Evolutionary conservation across 2,113 vertebrate species (phyloP).

Genomic region (Dolichotis patagonum): DNA sequence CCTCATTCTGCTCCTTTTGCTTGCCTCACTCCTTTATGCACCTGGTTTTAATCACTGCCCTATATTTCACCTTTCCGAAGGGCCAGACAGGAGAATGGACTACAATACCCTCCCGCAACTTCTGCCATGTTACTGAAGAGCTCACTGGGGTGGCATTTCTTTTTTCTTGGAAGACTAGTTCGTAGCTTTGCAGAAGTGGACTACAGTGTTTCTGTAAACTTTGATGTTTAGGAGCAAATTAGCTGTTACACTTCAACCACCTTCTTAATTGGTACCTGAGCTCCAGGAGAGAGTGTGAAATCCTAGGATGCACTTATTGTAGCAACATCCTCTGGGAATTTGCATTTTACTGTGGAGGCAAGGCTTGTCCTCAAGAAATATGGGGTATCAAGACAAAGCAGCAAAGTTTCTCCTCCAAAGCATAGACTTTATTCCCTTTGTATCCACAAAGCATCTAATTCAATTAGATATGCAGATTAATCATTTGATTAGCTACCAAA

Average conservation of each 20-base stretch:
- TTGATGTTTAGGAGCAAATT: conserved; percentile 48
- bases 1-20: not conserved
- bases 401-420: not conserved
- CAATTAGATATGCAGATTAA: not conserved
- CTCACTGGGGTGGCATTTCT: not conserved
- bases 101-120: not conserved
- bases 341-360: conserved; percentile 24
- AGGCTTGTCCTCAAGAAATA: conserved; percentile 28
- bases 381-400: not conserved
- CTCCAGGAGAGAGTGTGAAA: not conserved
- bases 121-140: not conserved
- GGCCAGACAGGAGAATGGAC: not conserved
- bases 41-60: not conserved
- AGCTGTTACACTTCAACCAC: conserved; percentile 22
- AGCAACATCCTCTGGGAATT: not conserved
- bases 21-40: not conserved
- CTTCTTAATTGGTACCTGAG: not conserved
- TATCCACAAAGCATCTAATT: not conserved
- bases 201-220: not conserved
- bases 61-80: not conserved
- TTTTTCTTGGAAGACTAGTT: not conserved
- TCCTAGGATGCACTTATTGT: not conserved
- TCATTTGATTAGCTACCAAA: not conserved
- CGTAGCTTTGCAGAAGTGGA: not conserved
- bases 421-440: not conserved